Base-by-base conservation (phyloP, 2,888 invertebrate genomes). In the Ennomos quercinarius region DNA sequence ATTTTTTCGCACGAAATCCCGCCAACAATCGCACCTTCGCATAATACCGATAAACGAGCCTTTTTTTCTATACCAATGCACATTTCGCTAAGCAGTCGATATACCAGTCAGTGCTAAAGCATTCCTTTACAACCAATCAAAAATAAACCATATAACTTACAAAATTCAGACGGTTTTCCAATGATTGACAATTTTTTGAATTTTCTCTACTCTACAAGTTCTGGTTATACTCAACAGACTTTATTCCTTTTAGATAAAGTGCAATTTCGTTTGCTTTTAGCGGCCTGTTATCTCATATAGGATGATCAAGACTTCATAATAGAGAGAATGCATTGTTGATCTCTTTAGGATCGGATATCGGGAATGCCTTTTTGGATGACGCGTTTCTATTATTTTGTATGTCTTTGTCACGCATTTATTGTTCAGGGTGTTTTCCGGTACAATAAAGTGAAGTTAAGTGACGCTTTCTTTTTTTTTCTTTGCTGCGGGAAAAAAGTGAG, bases 1-100 rank as follows among this genome's bases (percentile, higher is more conserved):
- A 48, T 58, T 63, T 58, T 58, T 58, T 63, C 62, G 58, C 57
- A 57, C 57, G 53, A 54, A 52, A 58, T 55, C 51, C 48, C 34
- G 52, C 54, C 54, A 52, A 63, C 62, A 63, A 63, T 63, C 55
- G 62, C 62, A 63, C 62, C 55, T 54, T 48, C 60, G 43, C 43
- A 55, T 61, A 47, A 55, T 61, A 44, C 50, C 51, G 54, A 56
- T 61, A 51, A 61, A 61, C 46, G 55, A 46, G 27, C 5, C 47
- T 58, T 81, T 47, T 17, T 84, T 87, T 87, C 88, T 87, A 80
- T 89, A 84, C 81, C 84, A 87, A 84, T 89, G 86, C 89, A 87
- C 87, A 87, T 86, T 88, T 86, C 78, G 82, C 86, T 86, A 87
- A 87, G 86, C 86, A 57, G 46, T n/a, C n/a, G n/a, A n/a, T 42